Evolutionary conservation across 2,888 invertebrate genomes (phyloP).

Genomic region (Campaea margaritaria): DNA sequence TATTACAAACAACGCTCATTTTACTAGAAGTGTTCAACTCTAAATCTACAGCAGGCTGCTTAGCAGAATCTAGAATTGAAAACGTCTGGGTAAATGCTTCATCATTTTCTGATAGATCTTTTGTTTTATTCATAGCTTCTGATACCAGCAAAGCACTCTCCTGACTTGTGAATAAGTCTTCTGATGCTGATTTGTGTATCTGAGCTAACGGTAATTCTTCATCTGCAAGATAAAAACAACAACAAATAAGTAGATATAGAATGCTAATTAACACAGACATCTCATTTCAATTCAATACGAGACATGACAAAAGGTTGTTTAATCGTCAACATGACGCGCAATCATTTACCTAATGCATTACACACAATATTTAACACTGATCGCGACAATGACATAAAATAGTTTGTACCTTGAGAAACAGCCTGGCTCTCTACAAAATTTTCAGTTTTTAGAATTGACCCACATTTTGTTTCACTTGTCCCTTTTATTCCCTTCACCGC

Average conservation of each 20-base stretch:
- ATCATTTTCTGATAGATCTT: conserved; percentile 43
- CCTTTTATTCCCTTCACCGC: conserved; percentile 18
- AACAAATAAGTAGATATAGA: not conserved
- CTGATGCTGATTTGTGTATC: conserved; percentile 59
- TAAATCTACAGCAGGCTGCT: conserved; percentile 29
- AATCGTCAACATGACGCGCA: no score
- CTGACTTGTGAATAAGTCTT: conserved; percentile 70
- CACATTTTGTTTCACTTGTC: conserved; percentile 17
- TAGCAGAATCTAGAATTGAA: conserved; percentile 58
- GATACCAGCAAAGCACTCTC: conserved; percentile 45
- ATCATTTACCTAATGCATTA: no score
- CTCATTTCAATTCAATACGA: no score
- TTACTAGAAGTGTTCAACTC: conserved; percentile 45
- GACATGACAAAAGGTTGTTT: not conserved
- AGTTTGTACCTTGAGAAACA: conserved; percentile 63
- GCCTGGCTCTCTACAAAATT: conserved; percentile 37
- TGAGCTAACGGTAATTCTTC: conserved; percentile 71
- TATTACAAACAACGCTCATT: conserved; percentile 51
- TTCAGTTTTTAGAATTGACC: conserved; percentile 5
- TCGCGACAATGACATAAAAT: no score
- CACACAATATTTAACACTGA: no score
- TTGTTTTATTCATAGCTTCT: conserved; percentile 30
- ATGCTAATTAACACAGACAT: not conserved
- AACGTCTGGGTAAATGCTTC: conserved; percentile 66
- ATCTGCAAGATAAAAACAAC: conserved; percentile 56